Base-by-base conservation (phyloP, 92 coral and sea anemone genomes). In the Plumapathes pennacea region DNA sequence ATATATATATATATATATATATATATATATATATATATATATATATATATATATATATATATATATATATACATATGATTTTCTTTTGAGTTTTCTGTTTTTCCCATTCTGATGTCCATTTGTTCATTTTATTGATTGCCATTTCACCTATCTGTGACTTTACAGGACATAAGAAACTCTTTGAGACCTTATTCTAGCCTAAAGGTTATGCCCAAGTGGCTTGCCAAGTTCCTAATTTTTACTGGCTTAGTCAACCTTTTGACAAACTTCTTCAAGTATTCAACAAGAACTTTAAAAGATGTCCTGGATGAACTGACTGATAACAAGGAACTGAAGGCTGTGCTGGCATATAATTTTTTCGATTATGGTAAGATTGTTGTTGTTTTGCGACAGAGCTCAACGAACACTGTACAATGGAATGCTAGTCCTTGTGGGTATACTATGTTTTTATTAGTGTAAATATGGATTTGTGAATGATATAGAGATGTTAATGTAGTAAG, bases 191-290 rank as follows among this genome's bases (percentile, higher is more conserved):
- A 33, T 44, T 36, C 87, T 36, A 61, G 72, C 8, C 72, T 90
- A 29, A 90, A 87, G 59, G 34, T 77, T 28, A 46, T 90, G 65
- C 97, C 97, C 6, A 67, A 69, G 68, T 70, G 74, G 77, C 63
- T 83, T 51, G 90, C 80, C 18, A 69, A 56, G 10, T 41, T 90
- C 44, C 36, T 90, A 28, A 59, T 78, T 14, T 66, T 58, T 34
- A 90, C 97, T 69, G 97, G 97, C 11, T 27, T 90, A 22, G 69
- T 81, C 19, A 64, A 87, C 77, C 69, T 83, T 54, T 59, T 90
- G 57, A 90, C 97, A 33, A 77, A 87, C 57, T 90, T 81, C 62
- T 90, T 87, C 69, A 90, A 83, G 54, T 58, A 83, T 61, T 74
- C 97, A 12, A 77, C 62, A 46, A 71, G 71, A 30, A 34, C 80